These are phyloP conservation scores for Formicarius rufipectus DNA, from an alignment of 2,113 vertebrate species.

Conservation along the genomic window DNA sequence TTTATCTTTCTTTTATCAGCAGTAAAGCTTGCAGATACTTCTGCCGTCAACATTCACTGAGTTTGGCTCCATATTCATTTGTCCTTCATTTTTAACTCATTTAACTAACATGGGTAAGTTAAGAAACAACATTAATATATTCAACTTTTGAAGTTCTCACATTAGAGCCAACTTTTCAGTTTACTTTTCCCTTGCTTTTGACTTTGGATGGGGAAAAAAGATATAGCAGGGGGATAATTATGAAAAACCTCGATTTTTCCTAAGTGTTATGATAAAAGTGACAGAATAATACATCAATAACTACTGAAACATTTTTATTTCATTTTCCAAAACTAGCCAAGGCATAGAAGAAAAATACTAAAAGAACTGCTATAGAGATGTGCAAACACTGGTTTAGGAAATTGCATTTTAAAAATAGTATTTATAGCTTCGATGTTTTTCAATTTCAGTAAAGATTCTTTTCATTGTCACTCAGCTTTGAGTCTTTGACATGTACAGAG, in stretches of 20 bases:
- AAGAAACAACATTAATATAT: neutral
- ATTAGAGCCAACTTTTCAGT: neutral
- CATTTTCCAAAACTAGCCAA: neutral
- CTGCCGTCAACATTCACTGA: neutral
- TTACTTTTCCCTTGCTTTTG: neutral
- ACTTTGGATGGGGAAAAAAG: neutral
- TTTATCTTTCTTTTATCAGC: slow-evolving; percentile 47
- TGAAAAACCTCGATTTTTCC: neutral
- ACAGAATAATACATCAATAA: neutral
- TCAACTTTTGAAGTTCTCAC: neutral
- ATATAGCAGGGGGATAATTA: neutral
- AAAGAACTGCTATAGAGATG: neutral
- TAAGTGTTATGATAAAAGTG: neutral
- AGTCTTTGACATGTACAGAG: neutral
- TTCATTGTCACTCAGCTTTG: neutral
- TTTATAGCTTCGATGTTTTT: neutral
- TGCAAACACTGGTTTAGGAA: neutral
- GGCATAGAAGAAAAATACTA: neutral
- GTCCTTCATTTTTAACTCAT: neutral
- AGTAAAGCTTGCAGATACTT: neutral
- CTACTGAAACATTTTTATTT: neutral
- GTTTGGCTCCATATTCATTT: neutral
- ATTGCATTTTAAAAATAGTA: neutral
- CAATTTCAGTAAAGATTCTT: neutral
- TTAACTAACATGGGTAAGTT: neutral